A percentile compares a stretch with the other conserved stretches of the same genome.
phyloP scores from a whole-genome alignment of 2,888 invertebrate species.

The Lasius platythorax region DNA sequence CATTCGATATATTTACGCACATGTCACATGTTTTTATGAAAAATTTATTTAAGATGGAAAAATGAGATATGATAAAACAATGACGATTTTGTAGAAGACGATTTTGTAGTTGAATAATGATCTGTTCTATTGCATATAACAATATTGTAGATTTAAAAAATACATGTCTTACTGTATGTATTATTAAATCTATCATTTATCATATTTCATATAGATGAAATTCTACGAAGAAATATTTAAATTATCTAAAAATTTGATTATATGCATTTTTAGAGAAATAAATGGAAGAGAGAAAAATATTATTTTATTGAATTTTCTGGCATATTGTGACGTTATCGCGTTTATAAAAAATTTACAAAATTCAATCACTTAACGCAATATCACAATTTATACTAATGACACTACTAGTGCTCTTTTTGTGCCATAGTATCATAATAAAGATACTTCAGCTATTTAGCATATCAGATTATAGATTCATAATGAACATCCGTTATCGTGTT shows the following conservation, averaged over 20 bases:
- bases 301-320: background rate
- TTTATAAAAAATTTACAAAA: constrained; percentile 34
- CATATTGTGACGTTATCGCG: background rate
- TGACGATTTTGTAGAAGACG: background rate
- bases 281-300: background rate
- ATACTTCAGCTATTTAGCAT: constrained; percentile 26
- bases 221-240: background rate
- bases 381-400: background rate
- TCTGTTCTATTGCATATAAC: background rate
- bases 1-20: background rate
- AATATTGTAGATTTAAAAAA: background rate
- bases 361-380: constrained; percentile 20
- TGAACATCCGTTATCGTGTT: constrained; percentile 38
- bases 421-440: constrained; percentile 28
- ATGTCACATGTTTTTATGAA: background rate
- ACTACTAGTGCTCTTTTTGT: background rate
- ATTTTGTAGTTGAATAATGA: background rate
- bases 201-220: background rate
- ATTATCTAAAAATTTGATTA: background rate
- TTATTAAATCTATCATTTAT: background rate
- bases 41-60: background rate
- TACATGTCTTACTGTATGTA: background rate
- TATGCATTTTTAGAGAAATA: background rate
- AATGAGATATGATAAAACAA: background rate
- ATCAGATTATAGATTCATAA: constrained; percentile 46